These are phyloP conservation scores for Brachionichthys hirsutus DNA, from an alignment of 2,113 vertebrate genomes.

Conservation along the genomic window DNA sequence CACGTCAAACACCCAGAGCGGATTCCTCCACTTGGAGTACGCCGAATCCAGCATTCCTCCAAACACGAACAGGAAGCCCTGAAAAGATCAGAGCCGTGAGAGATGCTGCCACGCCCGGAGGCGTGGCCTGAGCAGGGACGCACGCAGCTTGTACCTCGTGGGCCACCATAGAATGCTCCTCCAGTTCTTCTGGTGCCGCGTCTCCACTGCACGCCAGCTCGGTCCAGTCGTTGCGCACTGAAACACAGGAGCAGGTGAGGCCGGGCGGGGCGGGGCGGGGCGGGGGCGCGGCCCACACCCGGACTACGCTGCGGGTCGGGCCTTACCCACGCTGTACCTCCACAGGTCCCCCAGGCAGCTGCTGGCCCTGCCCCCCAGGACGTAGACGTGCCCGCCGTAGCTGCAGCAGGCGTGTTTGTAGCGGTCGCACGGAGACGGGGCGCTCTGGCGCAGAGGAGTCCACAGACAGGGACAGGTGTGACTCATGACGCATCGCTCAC, in stretches of 20 bases:
- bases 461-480: slow-evolving; percentile 60
- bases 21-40: slow-evolving; percentile 73
- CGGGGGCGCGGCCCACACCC: no score
- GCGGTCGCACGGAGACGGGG: slow-evolving; percentile 77
- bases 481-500: slow-evolving; percentile 53
- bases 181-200: slow-evolving; percentile 82
- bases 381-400: slow-evolving; percentile 75
- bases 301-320: no score
- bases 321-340: slow-evolving; percentile 84
- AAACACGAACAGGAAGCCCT: slow-evolving; percentile 83
- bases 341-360: slow-evolving; percentile 81
- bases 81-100: slow-evolving; percentile 3
- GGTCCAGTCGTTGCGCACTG: slow-evolving; percentile 81
- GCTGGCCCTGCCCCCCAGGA: slow-evolving; percentile 80
- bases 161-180: slow-evolving; percentile 85
- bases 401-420: slow-evolving; percentile 81
- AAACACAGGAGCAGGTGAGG: neutral
- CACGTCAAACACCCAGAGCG: slow-evolving; percentile 82
- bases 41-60: slow-evolving; percentile 85
- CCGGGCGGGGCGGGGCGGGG: no score
- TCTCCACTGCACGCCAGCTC: slow-evolving; percentile 71
- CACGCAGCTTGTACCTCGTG: slow-evolving; percentile 75
- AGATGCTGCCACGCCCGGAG: neutral
- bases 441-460: slow-evolving; percentile 73
- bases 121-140: neutral